Evolutionary conservation across 1,140 invertebrate genomes (phyloP), one percentile per base, ranked within the genome.

Genomic region (Leptopilina boulardi): DNA sequence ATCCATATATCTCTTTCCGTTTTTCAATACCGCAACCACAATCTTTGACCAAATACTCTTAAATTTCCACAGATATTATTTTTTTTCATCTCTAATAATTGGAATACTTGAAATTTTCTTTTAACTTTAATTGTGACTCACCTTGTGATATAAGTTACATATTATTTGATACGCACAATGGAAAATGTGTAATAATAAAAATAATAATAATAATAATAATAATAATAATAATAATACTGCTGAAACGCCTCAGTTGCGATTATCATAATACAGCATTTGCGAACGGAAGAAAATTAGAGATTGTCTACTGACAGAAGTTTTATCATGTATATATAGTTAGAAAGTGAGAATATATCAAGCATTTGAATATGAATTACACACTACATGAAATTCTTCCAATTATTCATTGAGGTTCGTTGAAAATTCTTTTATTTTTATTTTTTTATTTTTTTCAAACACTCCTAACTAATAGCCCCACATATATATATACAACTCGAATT

Each of bases 241-340:
- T 15, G 26, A 30, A 66, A 66, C 59, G 59, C 59, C 23, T 5
- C 23, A 30, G 21, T 66, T 23, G 23, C 59, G 23, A 66, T 66
- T 66, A 66, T 66, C 21, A 66, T 66, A 66, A 66, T 66, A 23
- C 6, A 23, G 59, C 10, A 6, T 38, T 34, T 30, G 59, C 26
- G 59, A 15, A 66, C 26, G 26, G 59, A 66, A 30, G 59, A 66
- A 66, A 66, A 66, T 66, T 66, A 66, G 26, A 66, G 59, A 66
- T 66, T 30, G 59, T n/a, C 59, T 66, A 23, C 26, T 19, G n/a
- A 38, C 5, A 38, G 1, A 30, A 15, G 59, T 66, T 66, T 66
- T 66, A 30, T 30, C 23, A n/a, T 66, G 13, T n/a, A 30, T 5
- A 15, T 4, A 1, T 30, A 34, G 59, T 66, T 66, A 66, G 59